Conservation (phyloP, 2,888 invertebrate species). For the Serrognathus titanus region DNA sequence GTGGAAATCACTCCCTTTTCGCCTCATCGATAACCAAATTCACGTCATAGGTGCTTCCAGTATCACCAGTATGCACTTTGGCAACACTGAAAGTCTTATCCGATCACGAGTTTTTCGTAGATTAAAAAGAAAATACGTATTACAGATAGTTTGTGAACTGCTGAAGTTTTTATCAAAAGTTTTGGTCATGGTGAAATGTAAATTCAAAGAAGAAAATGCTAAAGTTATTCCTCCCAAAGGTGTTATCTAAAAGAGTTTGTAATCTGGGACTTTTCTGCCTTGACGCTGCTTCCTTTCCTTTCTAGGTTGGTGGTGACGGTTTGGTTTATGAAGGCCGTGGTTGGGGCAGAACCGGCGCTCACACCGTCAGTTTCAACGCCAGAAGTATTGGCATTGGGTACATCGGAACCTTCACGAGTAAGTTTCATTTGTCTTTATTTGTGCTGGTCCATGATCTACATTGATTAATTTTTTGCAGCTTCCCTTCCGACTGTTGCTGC, state of each 20-base stretch:
- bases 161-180: no score
- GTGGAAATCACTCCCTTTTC: no score
- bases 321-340: slow-evolving; percentile 61
- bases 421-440: neutral
- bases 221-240: neutral
- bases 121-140: no score
- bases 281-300: neutral
- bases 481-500: slow-evolving; percentile 42
- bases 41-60: no score
- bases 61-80: no score
- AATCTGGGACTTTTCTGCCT: neutral
- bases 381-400: slow-evolving; percentile 59
- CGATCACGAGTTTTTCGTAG: no score
- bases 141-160: no score
- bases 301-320: slow-evolving; percentile 58
- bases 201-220: neutral
- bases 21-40: no score
- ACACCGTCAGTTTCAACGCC: slow-evolving; percentile 56
- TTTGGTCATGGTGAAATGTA: no score
- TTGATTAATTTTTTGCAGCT: slow-evolving; percentile 32
- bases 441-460: neutral
- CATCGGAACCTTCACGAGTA: slow-evolving; percentile 16
- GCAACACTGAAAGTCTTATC: no score
- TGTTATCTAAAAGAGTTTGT: neutral
- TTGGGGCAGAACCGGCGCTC: slow-evolving; percentile 58